Conservation (phyloP, 2,113 vertebrate species). For the Carollia perspicillata region DNA sequence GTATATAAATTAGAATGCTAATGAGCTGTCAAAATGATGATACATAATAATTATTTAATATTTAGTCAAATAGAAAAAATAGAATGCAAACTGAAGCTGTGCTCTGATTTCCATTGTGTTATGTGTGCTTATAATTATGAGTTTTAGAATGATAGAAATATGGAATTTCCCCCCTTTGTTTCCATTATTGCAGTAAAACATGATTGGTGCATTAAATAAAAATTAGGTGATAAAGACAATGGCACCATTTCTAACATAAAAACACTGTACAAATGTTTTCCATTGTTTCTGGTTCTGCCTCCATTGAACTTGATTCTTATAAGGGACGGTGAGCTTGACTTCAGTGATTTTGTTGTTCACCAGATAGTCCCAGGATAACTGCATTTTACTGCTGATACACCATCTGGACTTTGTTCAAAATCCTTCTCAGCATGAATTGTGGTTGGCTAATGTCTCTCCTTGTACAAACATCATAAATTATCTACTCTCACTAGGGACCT, state of each 20-base stretch:
- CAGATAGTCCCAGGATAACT: constrained; percentile 26
- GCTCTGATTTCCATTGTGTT: constrained; percentile 45
- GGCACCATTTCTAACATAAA: constrained; percentile 28
- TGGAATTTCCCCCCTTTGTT: background rate
- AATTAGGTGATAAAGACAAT: constrained; percentile 31
- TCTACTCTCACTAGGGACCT: constrained; percentile 15
- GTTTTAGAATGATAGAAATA: background rate
- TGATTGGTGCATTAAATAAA: constrained; percentile 30
- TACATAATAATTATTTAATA: constrained; percentile 27
- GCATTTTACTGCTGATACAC: constrained; percentile 21
- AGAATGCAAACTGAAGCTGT: background rate
- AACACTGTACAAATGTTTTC: background rate
- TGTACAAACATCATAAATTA: constrained; percentile 66
- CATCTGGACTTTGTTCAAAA: constrained; percentile 70
- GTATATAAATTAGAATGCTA: constrained; percentile 10
- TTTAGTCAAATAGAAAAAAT: background rate
- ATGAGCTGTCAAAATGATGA: background rate
- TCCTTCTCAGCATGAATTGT: constrained; percentile 33
- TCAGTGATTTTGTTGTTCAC: constrained; percentile 34
- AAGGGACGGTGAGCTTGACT: constrained; percentile 36
- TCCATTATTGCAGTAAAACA: constrained; percentile 20
- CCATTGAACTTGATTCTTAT: constrained; percentile 58
- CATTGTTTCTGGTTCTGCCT: constrained; percentile 25
- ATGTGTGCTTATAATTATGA: constrained; percentile 17
- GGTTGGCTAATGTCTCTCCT: constrained; percentile 44